These are phyloP conservation scores for Mechanitis mazaeus DNA, from an alignment of 2,888 invertebrate genomes.

Conservation along the genomic window DNA sequence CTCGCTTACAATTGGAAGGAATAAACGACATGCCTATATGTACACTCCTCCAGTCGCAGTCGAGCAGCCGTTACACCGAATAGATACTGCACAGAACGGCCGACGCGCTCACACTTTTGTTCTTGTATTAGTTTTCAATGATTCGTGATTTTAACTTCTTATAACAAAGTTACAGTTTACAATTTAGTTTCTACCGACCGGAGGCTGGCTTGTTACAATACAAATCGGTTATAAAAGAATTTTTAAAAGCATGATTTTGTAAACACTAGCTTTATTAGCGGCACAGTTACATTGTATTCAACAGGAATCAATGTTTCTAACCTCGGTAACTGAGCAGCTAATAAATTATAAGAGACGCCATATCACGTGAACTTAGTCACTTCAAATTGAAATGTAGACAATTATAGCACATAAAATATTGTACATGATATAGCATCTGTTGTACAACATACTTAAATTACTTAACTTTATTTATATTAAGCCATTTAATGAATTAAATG, in stretches of 20 bases:
- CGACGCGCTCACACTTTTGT: conserved; percentile 21
- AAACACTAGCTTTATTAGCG: conserved; percentile 19
- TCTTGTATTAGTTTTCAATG: not conserved
- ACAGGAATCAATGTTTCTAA: conserved; percentile 5
- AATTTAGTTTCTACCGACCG: conserved; percentile 1
- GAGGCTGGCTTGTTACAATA: conserved; percentile 4
- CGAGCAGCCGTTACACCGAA: conserved; percentile 23
- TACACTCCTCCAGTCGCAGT: conserved; percentile 49
- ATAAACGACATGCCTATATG: conserved; percentile 67
- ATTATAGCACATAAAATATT: conserved; percentile 12
- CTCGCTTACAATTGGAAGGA: conserved; percentile 65
- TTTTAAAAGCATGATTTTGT: conserved; percentile 4
- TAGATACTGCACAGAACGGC: conserved; percentile 20
- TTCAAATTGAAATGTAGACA: conserved; percentile 17
- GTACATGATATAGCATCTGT: conserved; percentile 21
- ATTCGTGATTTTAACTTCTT: not conserved
- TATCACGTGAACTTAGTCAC: conserved; percentile 19
- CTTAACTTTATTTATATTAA: conserved; percentile 13
- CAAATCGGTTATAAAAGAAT: conserved; percentile 1
- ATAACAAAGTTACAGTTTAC: not conserved
- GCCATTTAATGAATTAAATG: conserved; percentile 16
- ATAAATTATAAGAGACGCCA: conserved; percentile 18
- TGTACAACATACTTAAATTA: conserved; percentile 24
- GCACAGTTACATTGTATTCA: conserved; percentile 16
- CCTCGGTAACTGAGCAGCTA: conserved; percentile 21